Conservation (phyloP, 2,888 invertebrate genomes). For the Amorpha juglandis region DNA sequence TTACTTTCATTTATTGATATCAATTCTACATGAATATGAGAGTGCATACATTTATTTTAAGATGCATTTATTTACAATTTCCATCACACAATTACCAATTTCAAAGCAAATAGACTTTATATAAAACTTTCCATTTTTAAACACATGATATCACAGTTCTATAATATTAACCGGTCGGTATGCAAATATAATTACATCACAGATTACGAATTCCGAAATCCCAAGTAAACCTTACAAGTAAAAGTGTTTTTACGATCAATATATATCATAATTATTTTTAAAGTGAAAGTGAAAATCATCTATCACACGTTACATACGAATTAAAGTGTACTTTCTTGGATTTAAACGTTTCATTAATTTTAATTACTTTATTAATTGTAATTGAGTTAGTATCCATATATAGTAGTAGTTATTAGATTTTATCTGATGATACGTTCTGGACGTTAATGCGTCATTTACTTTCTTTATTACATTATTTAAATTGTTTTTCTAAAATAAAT, state of each 20-base stretch:
- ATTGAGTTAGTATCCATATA: neutral
- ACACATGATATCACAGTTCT: neutral
- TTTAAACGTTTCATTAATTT: conserved; percentile 20
- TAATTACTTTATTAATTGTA: conserved; percentile 5
- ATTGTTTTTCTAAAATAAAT: neutral
- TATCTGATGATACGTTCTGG: neutral
- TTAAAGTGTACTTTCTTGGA: conserved; percentile 18
- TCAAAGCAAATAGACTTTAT: neutral
- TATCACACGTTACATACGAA: conserved; percentile 5
- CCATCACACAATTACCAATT: conserved; percentile 1
- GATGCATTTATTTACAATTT: neutral
- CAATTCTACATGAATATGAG: neutral
- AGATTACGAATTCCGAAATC: conserved; percentile 31
- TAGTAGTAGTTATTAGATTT: conserved; percentile 1
- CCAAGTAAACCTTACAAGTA: conserved; percentile 33
- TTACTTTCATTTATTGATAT: neutral
- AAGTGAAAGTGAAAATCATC: conserved; percentile 42
- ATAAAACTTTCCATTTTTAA: conserved; percentile 15
- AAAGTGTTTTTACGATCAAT: conserved; percentile 39
- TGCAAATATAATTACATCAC: conserved; percentile 32
- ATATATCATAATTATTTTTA: conserved; percentile 35
- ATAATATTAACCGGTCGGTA: conserved; percentile 25
- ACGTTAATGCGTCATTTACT: neutral
- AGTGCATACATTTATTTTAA: neutral
- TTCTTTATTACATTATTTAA: neutral